Conservation (phyloP, 2,888 invertebrate species). For the Orthonychiurus folsomi region DNA sequence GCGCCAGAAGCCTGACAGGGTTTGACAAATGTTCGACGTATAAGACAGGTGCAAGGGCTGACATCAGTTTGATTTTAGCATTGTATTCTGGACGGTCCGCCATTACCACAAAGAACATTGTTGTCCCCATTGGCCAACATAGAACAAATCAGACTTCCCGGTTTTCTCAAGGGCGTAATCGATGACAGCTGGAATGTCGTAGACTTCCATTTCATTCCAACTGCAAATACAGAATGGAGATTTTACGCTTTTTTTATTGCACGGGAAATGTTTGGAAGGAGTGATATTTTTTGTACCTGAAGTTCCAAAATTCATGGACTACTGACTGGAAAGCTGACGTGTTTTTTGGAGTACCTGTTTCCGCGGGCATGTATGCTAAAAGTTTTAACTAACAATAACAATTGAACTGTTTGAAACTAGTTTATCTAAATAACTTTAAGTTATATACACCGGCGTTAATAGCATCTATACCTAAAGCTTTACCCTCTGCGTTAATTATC, state of each 20-base stretch:
- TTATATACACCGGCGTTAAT: conserved; percentile 40
- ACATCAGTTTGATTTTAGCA: conserved; percentile 56
- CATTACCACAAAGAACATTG: conserved; percentile 44
- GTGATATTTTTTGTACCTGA: too few species aligned
- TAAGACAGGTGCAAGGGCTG: conserved; percentile 62
- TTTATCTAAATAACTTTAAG: conserved; percentile 15
- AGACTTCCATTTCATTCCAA: conserved; percentile 49
- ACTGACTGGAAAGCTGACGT: conserved; percentile 17
- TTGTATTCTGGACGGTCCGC: conserved; percentile 60
- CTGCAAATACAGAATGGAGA: conserved; percentile 39
- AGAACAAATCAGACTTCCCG: conserved; percentile 44
- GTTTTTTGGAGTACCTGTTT: conserved; percentile 29
- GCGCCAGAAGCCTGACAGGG: too few species aligned
- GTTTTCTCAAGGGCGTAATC: conserved; percentile 44
- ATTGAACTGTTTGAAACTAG: conserved; percentile 22
- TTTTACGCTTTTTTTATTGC: not conserved
- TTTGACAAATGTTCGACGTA: conserved; percentile 44
- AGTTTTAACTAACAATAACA: conserved; percentile 35
- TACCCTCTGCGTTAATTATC: conserved; percentile 40
- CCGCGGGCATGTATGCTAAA: conserved; percentile 34
- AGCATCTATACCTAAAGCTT: conserved; percentile 20
- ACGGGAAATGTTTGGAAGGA: conserved; percentile 43
- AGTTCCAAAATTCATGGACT: conserved; percentile 26
- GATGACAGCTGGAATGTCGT: conserved; percentile 48
- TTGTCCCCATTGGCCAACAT: conserved; percentile 48